phyloP scores from a whole-genome alignment of 2,888 invertebrate species.

The Trimorus sp. region DNA sequence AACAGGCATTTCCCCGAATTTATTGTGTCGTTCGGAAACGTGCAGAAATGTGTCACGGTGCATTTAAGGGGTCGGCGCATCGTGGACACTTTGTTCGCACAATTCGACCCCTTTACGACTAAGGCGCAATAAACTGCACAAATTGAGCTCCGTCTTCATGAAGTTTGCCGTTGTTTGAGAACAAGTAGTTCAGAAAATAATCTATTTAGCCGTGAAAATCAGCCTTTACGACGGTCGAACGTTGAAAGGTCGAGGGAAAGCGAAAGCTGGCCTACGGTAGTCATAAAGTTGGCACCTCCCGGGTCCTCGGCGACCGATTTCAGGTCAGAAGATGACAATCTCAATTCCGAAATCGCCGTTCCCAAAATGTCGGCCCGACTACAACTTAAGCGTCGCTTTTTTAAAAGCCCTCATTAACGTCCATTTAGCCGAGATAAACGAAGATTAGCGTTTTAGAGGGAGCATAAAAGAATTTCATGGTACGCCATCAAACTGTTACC shows the following conservation, averaged over 20 bases:
- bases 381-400: conserved; percentile 1
- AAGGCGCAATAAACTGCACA: background rate
- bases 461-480: conserved; percentile 45
- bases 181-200: conserved; percentile 42
- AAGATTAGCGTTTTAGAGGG: conserved; percentile 39
- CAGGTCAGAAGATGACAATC: conserved; percentile 33
- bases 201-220: conserved; percentile 40
- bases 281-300: conserved; percentile 40
- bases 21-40: background rate
- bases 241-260: conserved; percentile 41
- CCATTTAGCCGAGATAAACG: conserved; percentile 30
- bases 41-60: background rate
- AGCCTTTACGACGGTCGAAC: conserved; percentile 38
- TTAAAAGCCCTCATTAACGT: conserved; percentile 46
- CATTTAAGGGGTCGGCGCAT: too few relatives aligned
- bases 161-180: conserved; percentile 13
- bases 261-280: conserved; percentile 36
- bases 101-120: conserved; percentile 13
- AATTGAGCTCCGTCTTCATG: background rate
- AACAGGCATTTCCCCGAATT: too few relatives aligned
- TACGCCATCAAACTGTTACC: conserved; percentile 45
- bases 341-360: conserved; percentile 4
- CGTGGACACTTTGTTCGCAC: too few relatives aligned
- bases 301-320: conserved; percentile 14
- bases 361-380: conserved; percentile 3